A percentile compares a stretch with the other conserved stretches of the same genome.
Conservation (phyloP, 2,888 invertebrate genomes). For the Ochlodes sylvanus region DNA sequence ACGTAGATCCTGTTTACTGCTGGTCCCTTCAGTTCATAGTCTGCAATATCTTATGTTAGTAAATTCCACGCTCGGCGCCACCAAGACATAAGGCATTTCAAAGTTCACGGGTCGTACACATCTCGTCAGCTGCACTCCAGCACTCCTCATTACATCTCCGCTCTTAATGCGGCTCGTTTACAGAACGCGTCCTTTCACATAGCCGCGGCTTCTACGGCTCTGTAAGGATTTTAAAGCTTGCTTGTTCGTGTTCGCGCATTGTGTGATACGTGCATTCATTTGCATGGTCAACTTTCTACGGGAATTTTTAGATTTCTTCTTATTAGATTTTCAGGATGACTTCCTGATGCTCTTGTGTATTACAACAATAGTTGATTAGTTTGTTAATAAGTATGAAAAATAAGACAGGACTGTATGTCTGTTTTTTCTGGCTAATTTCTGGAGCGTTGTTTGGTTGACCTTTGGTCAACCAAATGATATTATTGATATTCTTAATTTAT, state of each 20-base stretch:
- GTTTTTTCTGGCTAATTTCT: no score
- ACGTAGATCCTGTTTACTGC: no score
- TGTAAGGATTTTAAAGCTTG: background rate
- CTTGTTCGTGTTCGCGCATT: background rate
- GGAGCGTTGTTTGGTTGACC: no score
- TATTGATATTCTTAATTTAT: no score
- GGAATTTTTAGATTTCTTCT: background rate
- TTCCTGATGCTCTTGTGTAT: no score
- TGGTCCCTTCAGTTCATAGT: background rate
- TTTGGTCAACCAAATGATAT: no score
- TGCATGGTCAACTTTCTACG: background rate
- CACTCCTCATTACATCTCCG: conserved; percentile 1
- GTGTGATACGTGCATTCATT: background rate
- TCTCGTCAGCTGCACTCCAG: conserved; percentile 9
- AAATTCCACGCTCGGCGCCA: background rate
- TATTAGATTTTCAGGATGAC: no score
- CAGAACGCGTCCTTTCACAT: background rate
- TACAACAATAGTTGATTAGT: no score
- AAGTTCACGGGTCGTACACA: background rate
- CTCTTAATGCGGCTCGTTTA: conserved; percentile 6
- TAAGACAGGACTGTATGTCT: no score
- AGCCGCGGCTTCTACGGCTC: background rate
- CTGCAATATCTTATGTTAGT: background rate
- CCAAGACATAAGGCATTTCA: background rate
- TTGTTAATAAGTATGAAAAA: no score